These are phyloP conservation scores for Nezara viridula DNA, from an alignment of 2,888 invertebrate species.

Conservation along the genomic window DNA sequence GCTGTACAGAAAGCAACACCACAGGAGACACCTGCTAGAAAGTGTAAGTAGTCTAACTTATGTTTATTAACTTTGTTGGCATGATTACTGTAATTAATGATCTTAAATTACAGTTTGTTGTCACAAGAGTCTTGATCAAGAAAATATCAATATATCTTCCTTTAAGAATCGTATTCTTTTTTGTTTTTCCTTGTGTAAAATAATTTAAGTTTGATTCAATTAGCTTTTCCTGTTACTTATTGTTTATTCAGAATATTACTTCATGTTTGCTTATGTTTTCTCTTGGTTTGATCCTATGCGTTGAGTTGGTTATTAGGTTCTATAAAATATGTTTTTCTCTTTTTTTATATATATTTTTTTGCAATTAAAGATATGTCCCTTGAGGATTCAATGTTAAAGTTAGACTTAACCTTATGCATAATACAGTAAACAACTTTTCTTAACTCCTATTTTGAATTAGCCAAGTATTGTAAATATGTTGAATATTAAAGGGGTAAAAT, in stretches of 20 bases:
- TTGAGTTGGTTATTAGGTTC: not conserved
- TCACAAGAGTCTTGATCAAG: not conserved
- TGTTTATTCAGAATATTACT: not conserved
- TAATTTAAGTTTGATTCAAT: not conserved
- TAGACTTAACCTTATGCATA: not conserved
- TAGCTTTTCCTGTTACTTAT: not conserved
- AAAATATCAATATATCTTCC: not conserved
- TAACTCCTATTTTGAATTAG: not conserved
- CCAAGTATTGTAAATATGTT: not conserved
- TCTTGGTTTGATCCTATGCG: not conserved
- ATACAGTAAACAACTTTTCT: not conserved
- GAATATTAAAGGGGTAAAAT: not conserved
- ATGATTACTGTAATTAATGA: not conserved
- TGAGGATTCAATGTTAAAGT: not conserved
- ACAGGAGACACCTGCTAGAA: conserved; percentile 54
- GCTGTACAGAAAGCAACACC: conserved; percentile 15
- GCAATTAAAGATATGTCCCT: not conserved
- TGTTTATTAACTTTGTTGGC: not conserved
- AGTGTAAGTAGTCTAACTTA: conserved; percentile 53
- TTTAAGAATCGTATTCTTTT: not conserved
- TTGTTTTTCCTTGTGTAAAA: too few relatives aligned
- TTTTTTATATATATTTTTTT: not conserved
- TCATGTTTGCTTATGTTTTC: too few relatives aligned
- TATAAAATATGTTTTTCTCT: too few relatives aligned
- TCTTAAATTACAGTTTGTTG: not conserved